These are phyloP conservation scores for Acronicta alni DNA, from an alignment of 2,888 invertebrate genomes.

Conservation along the genomic window DNA sequence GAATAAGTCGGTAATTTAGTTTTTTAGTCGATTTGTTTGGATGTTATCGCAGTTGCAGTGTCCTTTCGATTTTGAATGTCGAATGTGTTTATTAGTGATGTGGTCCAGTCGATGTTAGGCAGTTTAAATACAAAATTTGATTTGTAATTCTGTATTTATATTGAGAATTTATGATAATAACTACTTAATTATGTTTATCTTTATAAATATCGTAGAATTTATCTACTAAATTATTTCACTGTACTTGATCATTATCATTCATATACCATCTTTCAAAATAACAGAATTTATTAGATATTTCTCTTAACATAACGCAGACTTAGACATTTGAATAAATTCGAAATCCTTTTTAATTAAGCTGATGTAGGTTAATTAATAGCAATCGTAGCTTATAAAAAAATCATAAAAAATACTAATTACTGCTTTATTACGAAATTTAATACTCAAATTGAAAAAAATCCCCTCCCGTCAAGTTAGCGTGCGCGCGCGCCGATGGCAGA, in stretches of 20 bases:
- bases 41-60: constrained; percentile 10
- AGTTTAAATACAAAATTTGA: no score
- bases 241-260: not conserved
- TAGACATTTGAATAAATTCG: no score
- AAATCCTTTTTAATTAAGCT: not conserved
- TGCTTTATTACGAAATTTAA: constrained; percentile 36
- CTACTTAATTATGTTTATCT: no score
- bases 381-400: not conserved
- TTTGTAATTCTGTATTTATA: no score
- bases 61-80: constrained; percentile 3
- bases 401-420: not conserved
- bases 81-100: constrained; percentile 10
- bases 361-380: constrained; percentile 1
- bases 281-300: no score
- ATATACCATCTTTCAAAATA: not conserved
- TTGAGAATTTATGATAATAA: no score
- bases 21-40: constrained; percentile 26
- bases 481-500: constrained; percentile 69
- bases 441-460: constrained; percentile 40
- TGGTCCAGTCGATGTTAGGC: not conserved
- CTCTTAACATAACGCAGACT: no score
- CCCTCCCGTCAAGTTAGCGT: constrained; percentile 63
- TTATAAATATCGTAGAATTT: no score
- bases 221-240: not conserved
- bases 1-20: constrained; percentile 41